phyloP scores from a whole-genome alignment of 92 coral and sea anemone genomes.

The Phymanthus crucifer region DNA sequence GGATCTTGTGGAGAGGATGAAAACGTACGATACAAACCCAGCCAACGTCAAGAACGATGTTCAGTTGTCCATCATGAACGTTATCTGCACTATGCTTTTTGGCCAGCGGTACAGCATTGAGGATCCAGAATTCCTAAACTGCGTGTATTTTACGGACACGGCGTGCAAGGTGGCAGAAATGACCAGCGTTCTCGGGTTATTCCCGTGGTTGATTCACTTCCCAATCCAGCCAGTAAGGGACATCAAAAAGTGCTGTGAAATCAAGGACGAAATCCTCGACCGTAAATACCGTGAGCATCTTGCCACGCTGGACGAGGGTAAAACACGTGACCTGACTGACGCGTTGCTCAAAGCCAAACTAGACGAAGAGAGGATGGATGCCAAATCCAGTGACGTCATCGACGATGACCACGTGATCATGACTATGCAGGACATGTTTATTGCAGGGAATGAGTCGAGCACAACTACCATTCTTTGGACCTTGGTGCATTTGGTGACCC shows the following conservation, averaged over 20 bases:
- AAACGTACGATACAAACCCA: constrained; percentile 35
- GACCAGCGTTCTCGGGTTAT: constrained; percentile 54
- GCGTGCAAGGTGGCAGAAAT: constrained; percentile 46
- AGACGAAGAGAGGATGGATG: constrained; percentile 45
- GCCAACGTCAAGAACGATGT: constrained; percentile 62
- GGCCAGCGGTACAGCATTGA: constrained; percentile 61
- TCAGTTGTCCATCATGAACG: constrained; percentile 52
- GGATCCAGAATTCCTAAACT: constrained; percentile 70
- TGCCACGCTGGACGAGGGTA: constrained; percentile 43
- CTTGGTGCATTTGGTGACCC: constrained; percentile 41
- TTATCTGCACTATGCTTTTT: constrained; percentile 60
- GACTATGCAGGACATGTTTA: constrained; percentile 60
- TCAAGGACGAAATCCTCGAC: constrained; percentile 62
- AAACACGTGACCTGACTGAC: constrained; percentile 57
- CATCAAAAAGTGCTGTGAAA: constrained; percentile 42
- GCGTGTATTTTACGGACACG: constrained; percentile 57
- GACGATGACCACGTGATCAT: constrained; percentile 64
- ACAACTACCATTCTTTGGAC: constrained; percentile 61
- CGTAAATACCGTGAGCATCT: constrained; percentile 56
- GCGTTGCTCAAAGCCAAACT: constrained; percentile 54
- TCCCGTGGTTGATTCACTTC: constrained; percentile 64
- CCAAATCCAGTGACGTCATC: constrained; percentile 35
- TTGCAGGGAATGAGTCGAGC: constrained; percentile 61
- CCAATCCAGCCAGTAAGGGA: constrained; percentile 56
- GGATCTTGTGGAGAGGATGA: constrained; percentile 37